Evolutionary conservation across 2,113 vertebrate species (phyloP).

Genomic region (Lycaon pictus): DNA sequence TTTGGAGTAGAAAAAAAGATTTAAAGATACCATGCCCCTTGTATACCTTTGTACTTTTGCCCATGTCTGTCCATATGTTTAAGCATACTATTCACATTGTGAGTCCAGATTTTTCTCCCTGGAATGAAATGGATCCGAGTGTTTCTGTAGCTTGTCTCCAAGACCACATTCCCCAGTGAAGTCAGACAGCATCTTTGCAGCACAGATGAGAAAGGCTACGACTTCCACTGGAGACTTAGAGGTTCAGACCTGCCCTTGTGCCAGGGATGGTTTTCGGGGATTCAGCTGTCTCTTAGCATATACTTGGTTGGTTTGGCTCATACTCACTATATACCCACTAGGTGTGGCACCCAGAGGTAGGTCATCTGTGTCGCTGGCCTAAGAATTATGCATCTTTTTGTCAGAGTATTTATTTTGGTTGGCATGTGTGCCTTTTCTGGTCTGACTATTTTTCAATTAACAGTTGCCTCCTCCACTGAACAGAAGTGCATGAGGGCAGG

Average conservation of each 20-base stretch:
- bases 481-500: not conserved
- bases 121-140: constrained; percentile 49
- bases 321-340: not conserved
- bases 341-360: not conserved
- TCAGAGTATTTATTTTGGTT: not conserved
- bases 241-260: not conserved
- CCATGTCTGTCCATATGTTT: constrained; percentile 42
- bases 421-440: not conserved
- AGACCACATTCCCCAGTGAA: constrained; percentile 20
- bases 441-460: not conserved
- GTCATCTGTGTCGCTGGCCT: not conserved
- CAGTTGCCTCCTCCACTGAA: not conserved
- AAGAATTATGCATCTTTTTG: not conserved
- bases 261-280: not conserved
- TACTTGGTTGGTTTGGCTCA: not conserved
- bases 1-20: constrained; percentile 80
- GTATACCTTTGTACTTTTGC: constrained; percentile 66
- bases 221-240: not conserved
- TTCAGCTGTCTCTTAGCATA: not conserved
- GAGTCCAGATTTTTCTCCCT: constrained; percentile 28
- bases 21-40: constrained; percentile 81
- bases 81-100: constrained; percentile 41
- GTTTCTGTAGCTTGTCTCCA: constrained; percentile 62
- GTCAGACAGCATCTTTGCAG: not conserved
- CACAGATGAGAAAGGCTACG: not conserved